Base-by-base conservation (phyloP, 23 tunicate species). In the Styela clava region DNA sequence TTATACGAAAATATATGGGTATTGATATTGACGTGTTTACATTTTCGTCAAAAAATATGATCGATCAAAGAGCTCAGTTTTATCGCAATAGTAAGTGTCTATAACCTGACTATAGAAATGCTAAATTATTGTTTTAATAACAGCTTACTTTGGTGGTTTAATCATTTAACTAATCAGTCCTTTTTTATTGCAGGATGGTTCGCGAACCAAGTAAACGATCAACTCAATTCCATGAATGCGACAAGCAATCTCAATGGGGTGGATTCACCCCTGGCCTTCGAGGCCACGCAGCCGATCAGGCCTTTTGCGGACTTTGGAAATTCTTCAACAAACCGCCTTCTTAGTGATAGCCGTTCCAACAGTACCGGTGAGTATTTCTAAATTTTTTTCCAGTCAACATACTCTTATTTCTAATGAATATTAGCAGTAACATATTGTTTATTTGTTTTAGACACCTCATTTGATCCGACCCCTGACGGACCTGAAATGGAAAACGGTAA, bases 121-220 rank as follows among this genome's bases (percentile, higher is more conserved):
- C 73, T 68, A 24, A 24, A 31, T 68, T 68, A 16, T 68, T 21
- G 16, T 68, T 56, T 56, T 18, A 16, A 16, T 31, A 24, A 16
- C 73, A n/a, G n/a, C n/a, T n/a, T n/a, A n/a, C n/a, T n/a, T n/a
- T n/a, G n/a, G n/a, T n/a, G n/a, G 77, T 71, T 18, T 35, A 16
- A 9, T 9, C 9, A 5, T 5, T 71, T 5, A 19, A 71, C 35
- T 71, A n/a, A n/a, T n/a, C n/a, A n/a, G n/a, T 32, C 12, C 29
- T 31, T 26, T 76, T 0, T 36, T 24, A 22, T 76, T 44, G 67
- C 81, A 76, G 81, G 1, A 76, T 76, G 81, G 81, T 76, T 76
- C 7, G n/a, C 65, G 44, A 76, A 76, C 26, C 35, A 44, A 44
- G 63, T 52, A 35, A 36, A 36, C 52, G 65, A 21, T 24, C 81